These are phyloP conservation scores for Alitta virens DNA, from an alignment of 2,888 invertebrate genomes.

Conservation along the genomic window DNA sequence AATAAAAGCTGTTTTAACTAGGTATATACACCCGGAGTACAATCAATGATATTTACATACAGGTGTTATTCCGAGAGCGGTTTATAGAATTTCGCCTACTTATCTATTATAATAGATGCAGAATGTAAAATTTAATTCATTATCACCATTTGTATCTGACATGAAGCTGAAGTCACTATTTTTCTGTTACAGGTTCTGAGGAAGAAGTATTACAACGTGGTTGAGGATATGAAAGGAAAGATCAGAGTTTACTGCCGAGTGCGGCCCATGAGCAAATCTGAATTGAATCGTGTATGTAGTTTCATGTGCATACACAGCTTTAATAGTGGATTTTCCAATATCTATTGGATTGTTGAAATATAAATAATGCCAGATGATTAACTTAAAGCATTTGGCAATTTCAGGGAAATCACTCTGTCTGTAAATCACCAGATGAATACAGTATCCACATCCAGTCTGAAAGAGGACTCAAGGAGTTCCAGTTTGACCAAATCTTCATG, in stretches of 20 bases:
- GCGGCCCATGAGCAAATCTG: constrained; percentile 46
- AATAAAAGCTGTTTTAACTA: too few species aligned
- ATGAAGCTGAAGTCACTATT: too few species aligned
- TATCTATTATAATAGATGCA: too few species aligned
- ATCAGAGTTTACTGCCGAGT: constrained; percentile 53
- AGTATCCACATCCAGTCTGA: constrained; percentile 47
- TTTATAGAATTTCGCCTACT: too few species aligned
- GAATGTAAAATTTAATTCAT: too few species aligned
- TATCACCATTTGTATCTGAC: too few species aligned
- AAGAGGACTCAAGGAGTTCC: constrained; percentile 57
- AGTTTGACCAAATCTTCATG: constrained; percentile 57
- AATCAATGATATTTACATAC: too few species aligned
- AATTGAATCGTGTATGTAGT: constrained; percentile 42
- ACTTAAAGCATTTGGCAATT: too few species aligned
- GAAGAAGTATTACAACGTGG: constrained; percentile 56
- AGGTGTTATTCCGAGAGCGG: too few species aligned
- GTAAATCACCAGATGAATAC: constrained; percentile 51
- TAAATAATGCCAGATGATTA: too few species aligned
- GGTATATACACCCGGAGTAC: too few species aligned
- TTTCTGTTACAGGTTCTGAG: constrained; percentile 41
- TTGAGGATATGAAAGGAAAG: constrained; percentile 56
- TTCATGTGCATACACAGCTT: not conserved
- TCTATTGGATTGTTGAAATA: not conserved
- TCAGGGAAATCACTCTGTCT: constrained; percentile 46
- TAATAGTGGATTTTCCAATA: not conserved